phyloP scores from a whole-genome alignment of 2,888 invertebrate genomes.

The Xanthostigma xanthostigma region DNA sequence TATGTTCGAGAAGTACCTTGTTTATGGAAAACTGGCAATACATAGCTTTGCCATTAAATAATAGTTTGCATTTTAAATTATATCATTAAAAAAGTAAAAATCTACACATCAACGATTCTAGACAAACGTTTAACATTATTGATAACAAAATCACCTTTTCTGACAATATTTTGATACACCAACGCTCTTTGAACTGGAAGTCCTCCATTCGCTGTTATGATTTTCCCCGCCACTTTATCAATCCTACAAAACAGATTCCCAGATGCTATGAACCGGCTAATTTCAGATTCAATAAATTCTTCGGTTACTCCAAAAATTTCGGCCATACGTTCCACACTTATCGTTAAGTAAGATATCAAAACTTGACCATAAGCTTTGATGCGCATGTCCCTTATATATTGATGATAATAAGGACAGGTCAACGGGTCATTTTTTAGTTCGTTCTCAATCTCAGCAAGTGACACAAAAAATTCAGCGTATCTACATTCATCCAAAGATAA shows the following conservation, averaged over 20 bases:
- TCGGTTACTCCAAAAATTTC: slow-evolving; percentile 50
- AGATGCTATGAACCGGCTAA: slow-evolving; percentile 39
- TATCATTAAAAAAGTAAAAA: too few relatives aligned
- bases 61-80: too few relatives aligned
- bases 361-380: slow-evolving; percentile 55
- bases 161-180: slow-evolving; percentile 48
- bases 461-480: slow-evolving; percentile 49
- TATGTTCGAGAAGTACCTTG: too few relatives aligned
- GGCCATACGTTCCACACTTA: slow-evolving; percentile 53
- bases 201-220: slow-evolving; percentile 42
- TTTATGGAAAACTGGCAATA: too few relatives aligned
- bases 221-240: slow-evolving; percentile 47
- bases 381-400: slow-evolving; percentile 56
- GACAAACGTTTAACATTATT: slow-evolving; percentile 59
- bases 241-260: slow-evolving; percentile 55
- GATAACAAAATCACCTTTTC: slow-evolving; percentile 54
- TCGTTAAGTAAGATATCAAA: slow-evolving; percentile 50
- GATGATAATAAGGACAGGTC: slow-evolving; percentile 47
- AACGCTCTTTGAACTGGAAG: slow-evolving; percentile 19
- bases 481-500: slow-evolving; percentile 49
- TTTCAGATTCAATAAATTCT: slow-evolving; percentile 47
- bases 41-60: too few relatives aligned
- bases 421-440: slow-evolving; percentile 46
- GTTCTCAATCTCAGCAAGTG: slow-evolving; percentile 26
- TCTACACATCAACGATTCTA: slow-evolving; percentile 50